Evolutionary conservation across 1,140 invertebrate species (phyloP).

Genomic region (Dolichoris vasculosae): DNA sequence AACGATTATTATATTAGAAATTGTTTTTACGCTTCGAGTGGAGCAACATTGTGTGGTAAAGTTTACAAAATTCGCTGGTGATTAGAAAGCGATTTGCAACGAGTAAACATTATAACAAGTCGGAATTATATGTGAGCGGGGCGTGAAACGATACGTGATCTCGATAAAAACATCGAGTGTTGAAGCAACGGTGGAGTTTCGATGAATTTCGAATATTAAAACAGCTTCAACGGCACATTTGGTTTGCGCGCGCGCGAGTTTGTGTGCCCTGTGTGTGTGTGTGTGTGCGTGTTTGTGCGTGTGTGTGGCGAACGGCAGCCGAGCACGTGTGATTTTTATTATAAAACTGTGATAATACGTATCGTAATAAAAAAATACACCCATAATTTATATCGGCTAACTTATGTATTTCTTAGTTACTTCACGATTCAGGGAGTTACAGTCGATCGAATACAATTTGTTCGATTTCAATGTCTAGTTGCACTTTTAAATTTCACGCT

Average conservation of each 20-base stretch:
- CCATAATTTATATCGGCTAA: background rate
- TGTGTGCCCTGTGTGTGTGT: no score
- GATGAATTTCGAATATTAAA: constrained; percentile 24
- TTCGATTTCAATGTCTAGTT: no score
- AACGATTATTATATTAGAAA: background rate
- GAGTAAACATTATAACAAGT: constrained; percentile 16
- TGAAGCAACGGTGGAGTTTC: constrained; percentile 2
- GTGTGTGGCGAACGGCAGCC: background rate
- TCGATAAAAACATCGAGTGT: constrained; percentile 12
- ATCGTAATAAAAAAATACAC: constrained; percentile 7
- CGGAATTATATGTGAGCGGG: background rate
- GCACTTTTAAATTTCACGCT: no score
- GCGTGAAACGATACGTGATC: constrained; percentile 35
- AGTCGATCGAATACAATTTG: background rate
- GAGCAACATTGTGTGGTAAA: background rate
- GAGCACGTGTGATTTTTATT: background rate
- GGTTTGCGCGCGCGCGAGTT: background rate
- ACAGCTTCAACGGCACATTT: constrained; percentile 27
- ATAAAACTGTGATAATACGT: background rate
- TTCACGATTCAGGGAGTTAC: background rate
- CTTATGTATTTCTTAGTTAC: background rate
- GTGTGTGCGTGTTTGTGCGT: no score
- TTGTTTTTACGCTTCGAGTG: background rate
- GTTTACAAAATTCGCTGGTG: constrained; percentile 15
- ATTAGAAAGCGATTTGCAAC: constrained; percentile 14